Evolutionary conservation across 30 jellyfish, hydroid and myxozoan genomes (phyloP).

Genomic region (Mastigias papua): DNA sequence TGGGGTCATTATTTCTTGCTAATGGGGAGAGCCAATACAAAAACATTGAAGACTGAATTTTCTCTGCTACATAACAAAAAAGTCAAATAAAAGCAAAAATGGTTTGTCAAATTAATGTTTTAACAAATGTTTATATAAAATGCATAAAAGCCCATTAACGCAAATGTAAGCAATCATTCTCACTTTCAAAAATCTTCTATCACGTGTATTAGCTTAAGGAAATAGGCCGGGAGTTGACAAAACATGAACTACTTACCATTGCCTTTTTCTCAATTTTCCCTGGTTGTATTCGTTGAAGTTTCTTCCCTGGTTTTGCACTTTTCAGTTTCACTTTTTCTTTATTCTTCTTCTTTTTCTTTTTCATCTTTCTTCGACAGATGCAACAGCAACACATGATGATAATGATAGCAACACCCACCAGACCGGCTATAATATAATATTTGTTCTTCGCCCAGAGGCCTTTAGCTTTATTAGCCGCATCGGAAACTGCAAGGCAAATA

Average conservation of each 20-base stretch:
- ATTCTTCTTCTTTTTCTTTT: slow-evolving; percentile 85
- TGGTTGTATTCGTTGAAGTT: slow-evolving; percentile 89
- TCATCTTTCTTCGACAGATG: slow-evolving; percentile 73
- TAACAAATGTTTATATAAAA: too few species aligned
- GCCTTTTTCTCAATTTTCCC: slow-evolving; percentile 81
- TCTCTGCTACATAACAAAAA: too few species aligned
- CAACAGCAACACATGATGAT: slow-evolving; percentile 80
- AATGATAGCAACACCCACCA: slow-evolving; percentile 71
- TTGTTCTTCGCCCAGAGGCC: slow-evolving; percentile 88
- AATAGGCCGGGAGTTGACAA: too few species aligned
- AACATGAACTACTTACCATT: slow-evolving; percentile 73
- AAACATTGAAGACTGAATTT: too few species aligned
- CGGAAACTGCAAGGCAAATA: not conserved
- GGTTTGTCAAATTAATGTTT: too few species aligned
- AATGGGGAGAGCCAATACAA: too few species aligned
- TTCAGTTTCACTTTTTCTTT: slow-evolving; percentile 78
- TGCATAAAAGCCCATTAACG: too few species aligned
- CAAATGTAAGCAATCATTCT: too few species aligned
- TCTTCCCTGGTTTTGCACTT: slow-evolving; percentile 82
- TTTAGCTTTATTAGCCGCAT: slow-evolving; percentile 61
- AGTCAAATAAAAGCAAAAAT: too few species aligned
- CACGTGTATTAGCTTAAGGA: too few species aligned
- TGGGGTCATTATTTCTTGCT: too few species aligned
- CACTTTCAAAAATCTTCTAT: too few species aligned
- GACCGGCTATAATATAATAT: slow-evolving; percentile 74